Conservation (phyloP, 2,888 invertebrate species). For the Pachliopta kotzebuea region DNA sequence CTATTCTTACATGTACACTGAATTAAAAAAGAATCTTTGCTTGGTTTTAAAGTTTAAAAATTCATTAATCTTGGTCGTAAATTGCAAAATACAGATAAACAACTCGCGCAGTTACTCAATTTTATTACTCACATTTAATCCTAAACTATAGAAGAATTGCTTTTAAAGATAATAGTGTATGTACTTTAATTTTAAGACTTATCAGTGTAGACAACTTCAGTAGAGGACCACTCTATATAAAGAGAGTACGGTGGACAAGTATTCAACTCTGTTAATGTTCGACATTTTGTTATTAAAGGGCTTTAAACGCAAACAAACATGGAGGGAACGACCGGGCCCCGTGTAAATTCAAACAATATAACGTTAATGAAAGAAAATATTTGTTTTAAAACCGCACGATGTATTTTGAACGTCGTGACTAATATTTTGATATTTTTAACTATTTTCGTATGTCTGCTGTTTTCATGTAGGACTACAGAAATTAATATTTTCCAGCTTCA, state of each 20-base stretch:
- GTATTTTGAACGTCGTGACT: conserved; percentile 12
- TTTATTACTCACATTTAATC: no score
- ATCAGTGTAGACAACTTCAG: conserved; percentile 6
- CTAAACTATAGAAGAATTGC: background rate
- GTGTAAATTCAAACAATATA: conserved; percentile 2
- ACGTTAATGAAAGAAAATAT: conserved; percentile 1
- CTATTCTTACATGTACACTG: no score
- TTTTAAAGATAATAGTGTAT: conserved; percentile 6
- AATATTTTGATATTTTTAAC: conserved; percentile 21
- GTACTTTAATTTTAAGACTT: conserved; percentile 1
- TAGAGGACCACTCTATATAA: conserved; percentile 18
- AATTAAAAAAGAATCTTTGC: no score
- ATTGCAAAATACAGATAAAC: no score
- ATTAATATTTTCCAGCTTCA: conserved; percentile 12
- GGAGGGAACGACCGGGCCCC: background rate
- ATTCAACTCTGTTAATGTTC: background rate
- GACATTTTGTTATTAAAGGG: background rate
- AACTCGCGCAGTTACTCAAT: no score
- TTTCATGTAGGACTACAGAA: conserved; percentile 6
- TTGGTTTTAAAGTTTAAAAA: no score
- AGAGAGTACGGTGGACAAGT: background rate
- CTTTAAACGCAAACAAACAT: background rate
- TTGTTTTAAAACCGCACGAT: conserved; percentile 4
- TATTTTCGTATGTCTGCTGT: conserved; percentile 13
- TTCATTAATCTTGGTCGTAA: no score